Percentiles rank a stretch among this genome's conserved stretches.
Conservation (phyloP, 30 jellyfish, hydroid and myxozoan species). For the Chironex yamaguchii region DNA sequence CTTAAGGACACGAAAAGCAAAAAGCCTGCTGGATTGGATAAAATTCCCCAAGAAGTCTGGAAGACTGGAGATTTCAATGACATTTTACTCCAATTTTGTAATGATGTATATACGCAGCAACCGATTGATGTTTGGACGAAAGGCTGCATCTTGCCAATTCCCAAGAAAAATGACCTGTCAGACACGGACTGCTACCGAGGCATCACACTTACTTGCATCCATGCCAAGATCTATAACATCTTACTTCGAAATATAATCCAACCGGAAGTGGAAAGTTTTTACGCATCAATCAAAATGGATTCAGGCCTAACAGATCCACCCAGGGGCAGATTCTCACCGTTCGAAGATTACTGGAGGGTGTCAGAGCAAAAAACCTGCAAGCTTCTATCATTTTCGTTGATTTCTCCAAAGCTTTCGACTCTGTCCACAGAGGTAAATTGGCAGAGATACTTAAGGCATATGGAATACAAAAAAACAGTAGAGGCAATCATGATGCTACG, state of each 20-base stretch:
- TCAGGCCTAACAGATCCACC: not conserved
- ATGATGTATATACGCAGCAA: not conserved
- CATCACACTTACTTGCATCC: not conserved
- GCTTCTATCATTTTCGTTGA: not conserved
- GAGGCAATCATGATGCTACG: no score
- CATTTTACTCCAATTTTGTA: not conserved
- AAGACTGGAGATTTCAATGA: not conserved
- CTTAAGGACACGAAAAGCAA: not conserved
- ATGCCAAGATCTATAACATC: no score
- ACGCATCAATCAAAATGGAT: not conserved
- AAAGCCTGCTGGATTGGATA: not conserved
- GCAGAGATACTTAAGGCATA: no score
- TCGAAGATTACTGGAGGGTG: constrained; percentile 23
- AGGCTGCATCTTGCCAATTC: constrained; percentile 3
- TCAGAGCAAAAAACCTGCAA: not conserved
- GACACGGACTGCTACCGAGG: not conserved
- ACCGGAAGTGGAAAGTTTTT: not conserved
- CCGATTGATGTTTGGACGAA: constrained; percentile 1
- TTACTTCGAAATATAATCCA: not conserved
- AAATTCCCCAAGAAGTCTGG: constrained; percentile 9
- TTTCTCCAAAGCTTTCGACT: no score
- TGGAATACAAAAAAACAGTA: no score
- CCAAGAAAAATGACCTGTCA: constrained; percentile 2
- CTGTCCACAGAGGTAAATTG: no score
- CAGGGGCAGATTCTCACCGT: constrained; percentile 23